Evolutionary conservation across 2,888 invertebrate species (phyloP).

Genomic region (Lissocephala sabroskyi): DNA sequence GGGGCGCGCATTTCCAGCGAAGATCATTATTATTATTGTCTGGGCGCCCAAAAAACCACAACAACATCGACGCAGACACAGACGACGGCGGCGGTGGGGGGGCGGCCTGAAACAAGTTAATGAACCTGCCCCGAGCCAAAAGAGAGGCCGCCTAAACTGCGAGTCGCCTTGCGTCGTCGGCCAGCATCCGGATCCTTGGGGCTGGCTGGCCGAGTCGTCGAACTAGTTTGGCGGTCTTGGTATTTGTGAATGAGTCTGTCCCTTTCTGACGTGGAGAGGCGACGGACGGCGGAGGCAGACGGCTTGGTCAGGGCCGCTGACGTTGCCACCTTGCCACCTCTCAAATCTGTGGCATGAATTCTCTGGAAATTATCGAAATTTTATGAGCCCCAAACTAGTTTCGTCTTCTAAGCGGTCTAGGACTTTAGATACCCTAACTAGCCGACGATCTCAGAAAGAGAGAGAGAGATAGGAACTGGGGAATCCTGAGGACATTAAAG

Average conservation of each 20-base stretch:
- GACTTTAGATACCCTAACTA: no score
- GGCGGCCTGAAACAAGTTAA: conserved; percentile 53
- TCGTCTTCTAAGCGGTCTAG: no score
- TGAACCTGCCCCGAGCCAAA: conserved; percentile 43
- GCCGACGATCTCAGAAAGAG: no score
- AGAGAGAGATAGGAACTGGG: no score
- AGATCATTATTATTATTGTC: conserved; percentile 62
- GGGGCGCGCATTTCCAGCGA: conserved; percentile 43
- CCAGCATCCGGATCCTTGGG: conserved; percentile 40
- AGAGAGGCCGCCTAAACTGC: background rate
- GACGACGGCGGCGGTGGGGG: background rate
- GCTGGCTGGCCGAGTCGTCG: conserved; percentile 32
- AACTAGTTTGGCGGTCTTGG: conserved; percentile 43
- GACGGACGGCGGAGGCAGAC: no score
- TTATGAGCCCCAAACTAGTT: no score
- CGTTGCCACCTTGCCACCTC: conserved; percentile 23
- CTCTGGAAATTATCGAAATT: conserved; percentile 60
- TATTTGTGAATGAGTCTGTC: no score
- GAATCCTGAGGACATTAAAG: no score
- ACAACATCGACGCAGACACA: no score
- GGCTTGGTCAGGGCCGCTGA: background rate
- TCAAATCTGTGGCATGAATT: conserved; percentile 60
- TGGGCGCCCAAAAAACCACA: conserved; percentile 27
- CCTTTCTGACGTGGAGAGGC: no score
- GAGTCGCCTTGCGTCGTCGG: conserved; percentile 13